A percentile compares a stretch with the other conserved stretches of the same genome.
phyloP scores from a whole-genome alignment of 2,113 vertebrate species.

The Recurvirostra avosetta region DNA sequence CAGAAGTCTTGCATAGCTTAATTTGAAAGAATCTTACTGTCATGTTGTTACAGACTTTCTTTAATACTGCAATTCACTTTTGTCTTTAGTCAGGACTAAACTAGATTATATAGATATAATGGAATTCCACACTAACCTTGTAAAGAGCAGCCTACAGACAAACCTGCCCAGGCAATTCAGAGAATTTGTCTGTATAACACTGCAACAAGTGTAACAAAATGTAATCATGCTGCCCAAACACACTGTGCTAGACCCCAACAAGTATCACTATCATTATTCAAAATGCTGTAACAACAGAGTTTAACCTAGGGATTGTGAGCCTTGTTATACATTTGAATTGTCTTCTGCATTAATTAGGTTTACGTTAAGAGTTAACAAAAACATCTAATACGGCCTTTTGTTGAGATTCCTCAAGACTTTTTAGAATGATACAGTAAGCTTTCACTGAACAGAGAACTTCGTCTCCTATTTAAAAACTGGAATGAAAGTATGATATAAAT shows the following conservation, averaged over 20 bases:
- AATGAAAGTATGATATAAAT: neutral
- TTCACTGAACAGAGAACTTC: neutral
- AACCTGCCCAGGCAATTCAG: neutral
- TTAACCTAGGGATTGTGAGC: neutral
- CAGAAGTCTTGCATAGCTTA: neutral
- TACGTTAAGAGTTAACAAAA: neutral
- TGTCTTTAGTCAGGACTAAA: neutral
- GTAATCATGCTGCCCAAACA: neutral
- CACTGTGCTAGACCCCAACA: neutral
- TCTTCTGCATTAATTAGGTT: neutral
- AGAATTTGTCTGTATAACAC: neutral
- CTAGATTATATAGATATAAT: neutral
- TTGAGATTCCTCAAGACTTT: neutral
- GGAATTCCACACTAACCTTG: neutral
- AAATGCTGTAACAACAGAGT: neutral
- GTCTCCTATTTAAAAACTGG: neutral
- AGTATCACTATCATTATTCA: neutral
- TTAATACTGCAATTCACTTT: neutral
- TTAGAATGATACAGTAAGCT: neutral
- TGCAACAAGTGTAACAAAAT: neutral
- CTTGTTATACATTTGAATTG: neutral
- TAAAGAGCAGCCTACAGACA: neutral
- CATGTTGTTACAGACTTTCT: neutral
- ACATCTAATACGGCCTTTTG: neutral
- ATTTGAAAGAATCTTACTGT: neutral